phyloP scores from a whole-genome alignment of 2,797 vertebrate genomes.

The Melopsittacus undulatus region DNA sequence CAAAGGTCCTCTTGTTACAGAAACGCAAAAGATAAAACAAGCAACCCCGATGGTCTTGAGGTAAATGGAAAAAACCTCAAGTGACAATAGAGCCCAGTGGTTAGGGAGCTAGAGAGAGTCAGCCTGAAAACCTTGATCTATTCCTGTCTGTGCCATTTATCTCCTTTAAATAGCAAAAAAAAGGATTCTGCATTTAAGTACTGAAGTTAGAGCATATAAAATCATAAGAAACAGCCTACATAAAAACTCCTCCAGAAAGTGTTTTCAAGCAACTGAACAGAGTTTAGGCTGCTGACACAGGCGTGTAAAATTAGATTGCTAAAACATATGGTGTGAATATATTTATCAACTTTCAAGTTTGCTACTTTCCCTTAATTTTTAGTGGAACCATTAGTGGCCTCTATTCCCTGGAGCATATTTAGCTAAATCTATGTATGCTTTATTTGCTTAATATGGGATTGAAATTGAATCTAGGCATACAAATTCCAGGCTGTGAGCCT shows the following conservation, averaged over 20 bases:
- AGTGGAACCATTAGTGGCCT: constrained; percentile 8
- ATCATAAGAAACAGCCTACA: constrained; percentile 62
- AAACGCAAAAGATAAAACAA: not conserved
- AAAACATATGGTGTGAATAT: constrained; percentile 65
- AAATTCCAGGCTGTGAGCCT: not conserved
- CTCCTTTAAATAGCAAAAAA: constrained; percentile 22
- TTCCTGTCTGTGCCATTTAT: constrained; percentile 47
- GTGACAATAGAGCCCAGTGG: not conserved
- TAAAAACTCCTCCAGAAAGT: constrained; percentile 60
- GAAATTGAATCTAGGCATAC: not conserved
- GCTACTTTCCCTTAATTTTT: constrained; percentile 31
- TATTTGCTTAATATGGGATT: not conserved
- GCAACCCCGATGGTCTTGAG: not conserved
- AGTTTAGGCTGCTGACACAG: constrained; percentile 63
- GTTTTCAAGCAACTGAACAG: constrained; percentile 57
- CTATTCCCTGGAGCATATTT: not conserved
- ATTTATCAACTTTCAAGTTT: constrained; percentile 54
- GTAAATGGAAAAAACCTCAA: not conserved
- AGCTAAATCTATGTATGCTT: not conserved
- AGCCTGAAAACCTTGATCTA: constrained; percentile 48
- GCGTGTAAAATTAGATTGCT: constrained; percentile 56
- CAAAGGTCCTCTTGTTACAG: not conserved
- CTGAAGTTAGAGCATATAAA: constrained; percentile 42
- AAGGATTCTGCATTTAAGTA: constrained; percentile 1
- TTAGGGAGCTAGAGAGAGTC: not conserved